Percentiles rank a stretch among this genome's conserved stretches.
phyloP scores from a whole-genome alignment of 1,140 invertebrate genomes.

The Andricus grossulariae region DNA sequence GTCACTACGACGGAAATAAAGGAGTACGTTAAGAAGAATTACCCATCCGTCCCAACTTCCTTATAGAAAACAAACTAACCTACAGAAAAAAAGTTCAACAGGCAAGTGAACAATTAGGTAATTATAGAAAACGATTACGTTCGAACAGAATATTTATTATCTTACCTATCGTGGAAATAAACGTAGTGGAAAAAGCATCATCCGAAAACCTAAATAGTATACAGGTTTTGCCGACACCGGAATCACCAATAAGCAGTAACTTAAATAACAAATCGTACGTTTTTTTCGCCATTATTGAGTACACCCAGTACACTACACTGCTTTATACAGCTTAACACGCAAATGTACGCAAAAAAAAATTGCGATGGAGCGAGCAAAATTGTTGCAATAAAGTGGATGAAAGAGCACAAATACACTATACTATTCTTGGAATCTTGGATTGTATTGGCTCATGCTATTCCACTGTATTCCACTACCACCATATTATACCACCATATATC shows the following conservation, averaged over 20 bases:
- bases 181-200: constrained; percentile 98
- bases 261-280: constrained; percentile 99
- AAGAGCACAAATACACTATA: constrained; percentile 19
- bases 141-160: constrained; percentile 39
- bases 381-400: neutral
- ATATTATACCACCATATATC: too few relatives aligned
- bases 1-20: constrained; percentile 32
- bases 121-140: neutral
- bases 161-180: constrained; percentile 98
- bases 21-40: constrained; percentile 4
- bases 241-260: constrained; percentile 97
- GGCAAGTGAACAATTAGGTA: constrained; percentile 9
- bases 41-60: neutral
- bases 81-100: neutral
- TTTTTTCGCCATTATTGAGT: constrained; percentile 89
- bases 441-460: too few relatives aligned
- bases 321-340: neutral
- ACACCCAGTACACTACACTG: constrained; percentile 2
- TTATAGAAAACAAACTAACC: constrained; percentile 17
- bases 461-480: too few relatives aligned
- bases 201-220: constrained; percentile 98
- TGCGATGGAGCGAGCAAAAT: neutral
- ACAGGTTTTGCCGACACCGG: constrained; percentile 98
- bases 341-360: neutral
- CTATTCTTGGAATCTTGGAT: neutral